These are phyloP conservation scores for Cryptus viduatorius DNA, from an alignment of 2,888 invertebrate species.

Conservation along the genomic window DNA sequence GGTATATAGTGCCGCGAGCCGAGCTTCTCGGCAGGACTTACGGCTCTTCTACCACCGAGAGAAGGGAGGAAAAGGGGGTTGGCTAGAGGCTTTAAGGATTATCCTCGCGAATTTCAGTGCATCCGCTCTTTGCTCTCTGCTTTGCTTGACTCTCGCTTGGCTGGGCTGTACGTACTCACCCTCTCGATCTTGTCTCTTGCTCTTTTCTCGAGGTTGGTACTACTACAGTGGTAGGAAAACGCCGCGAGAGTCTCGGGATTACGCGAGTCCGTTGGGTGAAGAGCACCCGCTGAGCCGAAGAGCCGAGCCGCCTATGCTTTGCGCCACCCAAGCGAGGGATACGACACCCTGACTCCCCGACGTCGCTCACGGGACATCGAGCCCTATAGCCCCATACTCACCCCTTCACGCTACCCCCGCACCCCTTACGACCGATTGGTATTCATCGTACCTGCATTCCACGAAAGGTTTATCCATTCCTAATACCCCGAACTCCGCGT, in stretches of 20 bases:
- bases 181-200: conserved; percentile 26
- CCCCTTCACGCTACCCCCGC: background rate
- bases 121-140: conserved; percentile 54
- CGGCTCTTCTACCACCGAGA: conserved; percentile 30
- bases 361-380: conserved; percentile 60
- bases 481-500: conserved; percentile 51
- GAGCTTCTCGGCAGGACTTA: conserved; percentile 63
- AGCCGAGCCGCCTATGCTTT: conserved; percentile 33
- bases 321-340: background rate
- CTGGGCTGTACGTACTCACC: conserved; percentile 27
- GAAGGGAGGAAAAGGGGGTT: conserved; percentile 10
- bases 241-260: conserved; percentile 63
- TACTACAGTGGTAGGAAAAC: conserved; percentile 39
- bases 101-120: conserved; percentile 67
- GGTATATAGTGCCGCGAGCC: conserved; percentile 21
- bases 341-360: conserved; percentile 30
- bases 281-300: conserved; percentile 30
- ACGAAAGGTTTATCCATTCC: conserved; percentile 55
- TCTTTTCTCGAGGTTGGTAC: background rate
- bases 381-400: conserved; percentile 33
- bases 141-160: conserved; percentile 27
- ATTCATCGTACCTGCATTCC: conserved; percentile 63
- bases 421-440: conserved; percentile 56
- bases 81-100: conserved; percentile 61
- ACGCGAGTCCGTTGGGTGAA: conserved; percentile 57